Evolutionary conservation across 2,797 vertebrate genomes (phyloP).

Genomic region (Petrocephalus sullivani): DNA sequence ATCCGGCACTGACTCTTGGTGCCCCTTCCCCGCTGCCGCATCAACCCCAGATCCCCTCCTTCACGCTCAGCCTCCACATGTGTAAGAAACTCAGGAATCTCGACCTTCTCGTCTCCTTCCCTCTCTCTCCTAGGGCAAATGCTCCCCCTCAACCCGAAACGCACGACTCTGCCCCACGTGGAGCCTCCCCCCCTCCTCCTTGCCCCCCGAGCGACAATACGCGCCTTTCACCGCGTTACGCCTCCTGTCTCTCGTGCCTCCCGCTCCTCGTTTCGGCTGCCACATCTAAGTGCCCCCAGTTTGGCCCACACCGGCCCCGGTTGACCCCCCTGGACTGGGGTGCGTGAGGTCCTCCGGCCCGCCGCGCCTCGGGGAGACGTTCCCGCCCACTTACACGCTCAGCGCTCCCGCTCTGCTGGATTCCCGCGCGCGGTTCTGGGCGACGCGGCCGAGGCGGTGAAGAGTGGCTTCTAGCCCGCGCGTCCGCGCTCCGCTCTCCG

Average conservation of each 20-base stretch:
- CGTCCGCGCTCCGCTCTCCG: conserved; percentile 29
- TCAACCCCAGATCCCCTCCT: not conserved
- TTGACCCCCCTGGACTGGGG: not conserved
- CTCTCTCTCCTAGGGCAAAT: not conserved
- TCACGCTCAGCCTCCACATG: not conserved
- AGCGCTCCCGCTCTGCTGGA: conserved; percentile 40
- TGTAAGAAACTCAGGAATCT: not conserved
- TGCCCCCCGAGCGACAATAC: not conserved
- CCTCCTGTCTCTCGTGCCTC: not conserved
- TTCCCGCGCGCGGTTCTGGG: conserved; percentile 37
- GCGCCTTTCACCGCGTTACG: not conserved
- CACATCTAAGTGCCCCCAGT: conserved; percentile 15
- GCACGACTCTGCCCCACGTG: not conserved
- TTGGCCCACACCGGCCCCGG: conserved; percentile 11
- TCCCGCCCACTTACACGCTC: conserved; percentile 27
- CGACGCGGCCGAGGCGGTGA: conserved; percentile 36
- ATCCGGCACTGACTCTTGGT: not conserved
- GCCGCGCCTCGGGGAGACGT: not conserved
- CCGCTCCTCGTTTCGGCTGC: conserved; percentile 32
- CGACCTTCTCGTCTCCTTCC: not conserved
- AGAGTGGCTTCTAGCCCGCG: conserved; percentile 13
- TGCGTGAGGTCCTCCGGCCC: not conserved
- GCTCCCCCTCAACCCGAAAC: not conserved
- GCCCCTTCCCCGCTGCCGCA: not conserved
- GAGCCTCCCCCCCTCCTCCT: not conserved